These are phyloP conservation scores for Cephalophus harveyi DNA, from an alignment of 2,113 vertebrate genomes.

Conservation along the genomic window DNA sequence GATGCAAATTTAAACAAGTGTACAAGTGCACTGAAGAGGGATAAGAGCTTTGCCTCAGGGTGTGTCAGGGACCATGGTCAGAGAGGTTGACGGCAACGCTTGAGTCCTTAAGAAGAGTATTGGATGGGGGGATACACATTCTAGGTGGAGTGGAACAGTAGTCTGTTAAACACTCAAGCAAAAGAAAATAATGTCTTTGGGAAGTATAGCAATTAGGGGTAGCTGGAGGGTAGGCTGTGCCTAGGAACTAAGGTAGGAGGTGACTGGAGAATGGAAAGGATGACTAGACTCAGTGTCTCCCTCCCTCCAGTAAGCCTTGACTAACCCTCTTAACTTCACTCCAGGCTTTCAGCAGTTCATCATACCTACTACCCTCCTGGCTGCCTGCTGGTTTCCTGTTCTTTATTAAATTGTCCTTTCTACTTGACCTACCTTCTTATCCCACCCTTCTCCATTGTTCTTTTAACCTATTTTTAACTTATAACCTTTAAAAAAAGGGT, in stretches of 20 bases:
- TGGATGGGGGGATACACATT: background rate
- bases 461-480: conserved; percentile 2
- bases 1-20: background rate
- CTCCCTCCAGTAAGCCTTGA: background rate
- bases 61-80: background rate
- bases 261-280: background rate
- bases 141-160: background rate
- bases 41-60: background rate
- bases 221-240: background rate
- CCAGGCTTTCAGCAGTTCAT: background rate
- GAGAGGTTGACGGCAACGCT: background rate
- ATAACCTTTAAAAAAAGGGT: background rate
- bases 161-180: background rate
- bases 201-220: background rate
- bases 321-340: background rate
- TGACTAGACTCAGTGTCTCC: background rate
- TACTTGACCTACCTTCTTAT: background rate
- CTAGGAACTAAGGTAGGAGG: too few species aligned
- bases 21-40: background rate
- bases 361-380: background rate
- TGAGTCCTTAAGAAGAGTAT: background rate
- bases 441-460: background rate
- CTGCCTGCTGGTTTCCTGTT: background rate
- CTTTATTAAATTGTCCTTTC: background rate
- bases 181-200: background rate